Evolutionary conservation across 2,113 vertebrate genomes (phyloP).

Genomic region (Cervus canadensis): DNA sequence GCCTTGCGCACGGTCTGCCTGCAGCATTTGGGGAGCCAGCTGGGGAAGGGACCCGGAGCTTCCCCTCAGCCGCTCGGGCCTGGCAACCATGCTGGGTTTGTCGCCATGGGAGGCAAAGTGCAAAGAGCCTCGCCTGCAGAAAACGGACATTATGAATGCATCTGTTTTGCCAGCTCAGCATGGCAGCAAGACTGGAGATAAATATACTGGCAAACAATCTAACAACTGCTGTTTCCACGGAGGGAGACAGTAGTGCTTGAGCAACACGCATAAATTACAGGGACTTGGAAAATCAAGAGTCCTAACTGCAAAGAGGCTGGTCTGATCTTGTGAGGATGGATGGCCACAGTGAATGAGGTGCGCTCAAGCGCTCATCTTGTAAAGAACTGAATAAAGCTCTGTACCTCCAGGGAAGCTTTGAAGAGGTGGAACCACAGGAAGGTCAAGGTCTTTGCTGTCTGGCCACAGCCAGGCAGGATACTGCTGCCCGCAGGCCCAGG

Average conservation of each 20-base stretch:
- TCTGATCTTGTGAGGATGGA: background rate
- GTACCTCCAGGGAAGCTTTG: constrained; percentile 19
- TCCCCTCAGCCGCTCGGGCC: background rate
- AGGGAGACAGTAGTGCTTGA: background rate
- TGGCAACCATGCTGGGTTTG: background rate
- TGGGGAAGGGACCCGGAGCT: background rate
- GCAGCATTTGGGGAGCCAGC: background rate
- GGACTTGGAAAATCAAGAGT: background rate
- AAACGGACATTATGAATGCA: background rate
- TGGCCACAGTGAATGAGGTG: background rate
- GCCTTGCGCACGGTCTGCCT: background rate
- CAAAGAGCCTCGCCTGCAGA: background rate
- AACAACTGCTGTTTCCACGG: background rate
- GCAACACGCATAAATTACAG: background rate
- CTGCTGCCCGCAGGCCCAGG: background rate
- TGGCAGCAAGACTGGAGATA: background rate
- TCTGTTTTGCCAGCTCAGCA: constrained; percentile 17
- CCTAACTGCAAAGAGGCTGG: background rate
- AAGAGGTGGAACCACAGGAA: background rate
- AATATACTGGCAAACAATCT: background rate
- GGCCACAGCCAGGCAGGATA: background rate
- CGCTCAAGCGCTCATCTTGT: background rate
- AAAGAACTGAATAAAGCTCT: background rate
- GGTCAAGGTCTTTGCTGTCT: background rate
- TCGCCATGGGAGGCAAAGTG: background rate